Conservation (phyloP, 1,140 invertebrate species). For the Nilaparvata lugens region DNA sequence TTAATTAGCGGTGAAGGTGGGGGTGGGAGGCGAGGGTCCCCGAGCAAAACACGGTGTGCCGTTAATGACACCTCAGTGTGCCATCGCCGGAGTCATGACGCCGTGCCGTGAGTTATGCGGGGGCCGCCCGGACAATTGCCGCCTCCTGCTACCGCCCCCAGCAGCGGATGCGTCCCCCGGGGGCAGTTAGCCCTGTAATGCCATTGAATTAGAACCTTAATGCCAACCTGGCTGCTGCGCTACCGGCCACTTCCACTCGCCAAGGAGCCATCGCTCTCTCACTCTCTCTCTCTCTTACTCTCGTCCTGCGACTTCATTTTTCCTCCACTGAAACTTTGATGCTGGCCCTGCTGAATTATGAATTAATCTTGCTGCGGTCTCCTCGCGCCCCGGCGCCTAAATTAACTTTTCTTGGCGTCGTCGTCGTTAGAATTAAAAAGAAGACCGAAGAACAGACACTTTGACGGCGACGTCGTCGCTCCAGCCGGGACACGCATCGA, state of each 20-base stretch:
- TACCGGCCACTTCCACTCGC: not conserved
- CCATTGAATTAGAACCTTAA: constrained; percentile 6
- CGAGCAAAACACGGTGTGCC: not conserved
- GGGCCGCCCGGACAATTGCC: constrained; percentile 2
- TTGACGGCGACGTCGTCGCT: too few species aligned
- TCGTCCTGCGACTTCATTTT: not conserved
- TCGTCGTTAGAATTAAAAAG: too few species aligned
- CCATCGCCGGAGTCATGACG: not conserved
- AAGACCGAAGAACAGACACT: too few species aligned
- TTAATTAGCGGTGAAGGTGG: not conserved
- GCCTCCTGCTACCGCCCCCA: not conserved
- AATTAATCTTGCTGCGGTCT: not conserved
- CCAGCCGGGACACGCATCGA: too few species aligned
- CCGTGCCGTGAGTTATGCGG: not conserved
- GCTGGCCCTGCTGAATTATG: not conserved
- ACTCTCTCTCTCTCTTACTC: not conserved
- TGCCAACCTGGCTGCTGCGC: not conserved
- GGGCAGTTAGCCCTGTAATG: constrained; percentile 3
- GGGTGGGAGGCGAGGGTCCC: not conserved
- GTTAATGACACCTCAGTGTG: constrained; percentile 4
- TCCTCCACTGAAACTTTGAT: not conserved
- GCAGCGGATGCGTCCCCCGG: constrained; percentile 1
- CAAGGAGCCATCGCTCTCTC: not conserved
- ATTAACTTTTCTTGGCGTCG: too few species aligned
- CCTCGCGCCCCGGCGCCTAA: not conserved